These are phyloP conservation scores for Antechinus stuartii DNA, from an alignment of 2,113 vertebrate genomes.

Conservation along the genomic window DNA sequence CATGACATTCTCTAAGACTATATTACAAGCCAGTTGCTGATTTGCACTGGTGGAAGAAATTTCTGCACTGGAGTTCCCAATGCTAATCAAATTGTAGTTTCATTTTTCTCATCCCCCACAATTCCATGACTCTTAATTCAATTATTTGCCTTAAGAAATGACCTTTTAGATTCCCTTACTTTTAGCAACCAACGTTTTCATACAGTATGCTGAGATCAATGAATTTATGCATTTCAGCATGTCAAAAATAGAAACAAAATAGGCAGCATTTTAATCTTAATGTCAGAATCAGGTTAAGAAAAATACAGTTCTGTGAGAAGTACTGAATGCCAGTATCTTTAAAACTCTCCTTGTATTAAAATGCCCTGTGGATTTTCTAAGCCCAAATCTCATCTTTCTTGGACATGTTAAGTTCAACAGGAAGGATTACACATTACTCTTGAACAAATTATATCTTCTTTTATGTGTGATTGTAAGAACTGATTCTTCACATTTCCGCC, in stretches of 20 bases:
- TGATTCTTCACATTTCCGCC: conserved; percentile 22
- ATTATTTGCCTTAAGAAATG: neutral
- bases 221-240: neutral
- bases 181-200: neutral
- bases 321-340: conserved; percentile 38
- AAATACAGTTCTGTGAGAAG: conserved; percentile 6
- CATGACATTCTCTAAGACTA: neutral
- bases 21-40: neutral
- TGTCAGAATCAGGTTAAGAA: neutral
- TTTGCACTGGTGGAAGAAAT: neutral
- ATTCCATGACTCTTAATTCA: neutral
- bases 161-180: neutral
- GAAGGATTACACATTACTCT: neutral
- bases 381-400: neutral
- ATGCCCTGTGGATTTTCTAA: neutral
- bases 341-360: neutral
- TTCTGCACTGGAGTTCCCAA: neutral
- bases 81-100: neutral
- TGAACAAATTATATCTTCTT: conserved; percentile 20
- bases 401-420: neutral
- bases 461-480: neutral
- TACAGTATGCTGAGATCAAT: neutral
- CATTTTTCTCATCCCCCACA: neutral
- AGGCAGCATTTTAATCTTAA: conserved; percentile 27
- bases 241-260: neutral